phyloP scores from a whole-genome alignment of 2,797 vertebrate species.

The Phoebastria nigripes region DNA sequence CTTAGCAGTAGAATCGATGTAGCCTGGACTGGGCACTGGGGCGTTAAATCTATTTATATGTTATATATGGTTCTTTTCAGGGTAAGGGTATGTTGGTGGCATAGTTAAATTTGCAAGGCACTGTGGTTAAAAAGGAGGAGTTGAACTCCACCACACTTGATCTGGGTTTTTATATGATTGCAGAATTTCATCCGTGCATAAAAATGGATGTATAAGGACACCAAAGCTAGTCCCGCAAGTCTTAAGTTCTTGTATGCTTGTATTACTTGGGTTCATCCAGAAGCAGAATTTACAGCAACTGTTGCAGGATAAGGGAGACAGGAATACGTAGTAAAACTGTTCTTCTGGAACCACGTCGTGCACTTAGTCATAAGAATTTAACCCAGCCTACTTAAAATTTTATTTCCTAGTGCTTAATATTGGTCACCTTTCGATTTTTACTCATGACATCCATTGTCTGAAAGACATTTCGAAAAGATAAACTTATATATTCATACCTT shows the following conservation, averaged over 20 bases:
- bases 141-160: background rate
- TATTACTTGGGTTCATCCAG: background rate
- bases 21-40: too few relatives aligned
- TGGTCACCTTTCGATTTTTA: background rate
- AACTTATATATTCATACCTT: rapidly evolving
- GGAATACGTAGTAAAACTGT: background rate
- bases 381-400: background rate
- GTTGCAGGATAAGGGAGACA: too few relatives aligned
- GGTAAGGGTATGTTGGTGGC: background rate
- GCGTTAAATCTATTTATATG: background rate
- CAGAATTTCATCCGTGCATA: background rate
- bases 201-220: background rate
- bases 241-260: background rate
- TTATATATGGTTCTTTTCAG: background rate
- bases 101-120: background rate
- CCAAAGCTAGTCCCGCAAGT: background rate
- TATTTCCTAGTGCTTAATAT: background rate
- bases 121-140: background rate
- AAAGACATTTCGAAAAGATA: background rate
- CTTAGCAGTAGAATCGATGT: background rate
- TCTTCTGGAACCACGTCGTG: too few relatives aligned
- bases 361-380: background rate
- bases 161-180: background rate
- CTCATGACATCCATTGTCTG: background rate
- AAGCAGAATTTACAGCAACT: background rate